Evolutionary conservation across 2,113 vertebrate genomes (phyloP), one percentile per base, ranked within the genome.

Genomic region (Corynorhinus townsendii): DNA sequence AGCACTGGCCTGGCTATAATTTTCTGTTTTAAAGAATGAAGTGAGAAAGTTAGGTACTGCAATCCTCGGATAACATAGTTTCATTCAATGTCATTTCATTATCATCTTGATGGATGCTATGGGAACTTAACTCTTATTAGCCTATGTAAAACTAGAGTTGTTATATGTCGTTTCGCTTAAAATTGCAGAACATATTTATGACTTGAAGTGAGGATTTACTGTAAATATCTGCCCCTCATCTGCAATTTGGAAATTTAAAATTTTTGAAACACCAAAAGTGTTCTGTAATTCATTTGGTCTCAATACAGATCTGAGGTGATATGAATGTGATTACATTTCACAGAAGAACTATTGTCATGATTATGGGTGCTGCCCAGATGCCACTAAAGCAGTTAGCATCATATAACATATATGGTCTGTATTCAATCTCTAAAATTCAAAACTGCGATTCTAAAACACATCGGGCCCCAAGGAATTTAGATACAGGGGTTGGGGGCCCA

Each of bases 241-340:
- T 95, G 28, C 12, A 90, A 92, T 81, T 38, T 89, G 24, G 79
- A 91, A 95, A 56, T 16, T 49, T 81, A 17, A 83, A 84, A 71
- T 75, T 88, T 45, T 77, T 54, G 79, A 47, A 82, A 93, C 86
- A 86, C 72, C 38, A 47, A 49, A 84, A 75, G 4, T 26, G 26
- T 81, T 62, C 85, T 81, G 10, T 52, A 72, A 95, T 62, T 82
- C 54, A 77, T 38, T 38, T 62, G 59, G 6, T 54, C 14, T 43
- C 45, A 96, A 73, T 56, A 79, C 35, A 66, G 33, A 69, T 14
- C 20, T 94, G 35, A 90, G 38, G 30, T 47, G 20, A 77, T 49
- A 28, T 12, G n/a, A 90, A 56, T 38, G 30, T 86, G 30, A 47
- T 45, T 54, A 24, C 28, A 66, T 64, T 86, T 96, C 33, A 40